Conservation (phyloP, 64 coral and sea anemone species). For the Dendrophyllia cribrosa region DNA sequence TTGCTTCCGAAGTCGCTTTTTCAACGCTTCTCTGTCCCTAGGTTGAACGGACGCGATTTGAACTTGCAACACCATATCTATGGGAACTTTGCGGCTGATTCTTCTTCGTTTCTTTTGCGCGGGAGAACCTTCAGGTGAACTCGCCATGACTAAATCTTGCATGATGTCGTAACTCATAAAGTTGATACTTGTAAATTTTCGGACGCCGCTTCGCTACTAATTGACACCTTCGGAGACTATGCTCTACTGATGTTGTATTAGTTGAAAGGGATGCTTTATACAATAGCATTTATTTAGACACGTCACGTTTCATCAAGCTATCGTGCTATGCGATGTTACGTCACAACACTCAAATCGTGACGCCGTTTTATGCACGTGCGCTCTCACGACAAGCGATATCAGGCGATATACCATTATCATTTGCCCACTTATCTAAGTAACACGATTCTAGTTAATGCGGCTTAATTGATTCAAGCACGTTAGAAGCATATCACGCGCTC, state of each 20-base stretch:
- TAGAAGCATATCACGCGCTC: neutral
- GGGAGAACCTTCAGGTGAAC: neutral
- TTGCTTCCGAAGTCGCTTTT: conserved; percentile 75
- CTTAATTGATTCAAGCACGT: neutral
- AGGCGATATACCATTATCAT: neutral
- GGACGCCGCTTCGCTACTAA: neutral
- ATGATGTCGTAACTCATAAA: neutral
- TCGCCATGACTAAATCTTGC: neutral
- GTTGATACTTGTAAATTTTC: neutral
- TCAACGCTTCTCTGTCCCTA: conserved; percentile 65
- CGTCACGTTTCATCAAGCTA: neutral
- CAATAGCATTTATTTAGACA: neutral
- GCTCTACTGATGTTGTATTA: neutral
- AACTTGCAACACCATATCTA: conserved; percentile 56
- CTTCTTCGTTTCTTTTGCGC: conserved; percentile 18
- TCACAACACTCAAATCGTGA: neutral
- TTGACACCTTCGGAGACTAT: neutral
- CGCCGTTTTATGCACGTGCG: neutral
- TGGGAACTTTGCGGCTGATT: conserved; percentile 19
- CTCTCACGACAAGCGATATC: neutral
- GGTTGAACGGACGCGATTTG: conserved; percentile 49
- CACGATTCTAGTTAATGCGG: neutral
- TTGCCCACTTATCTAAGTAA: neutral
- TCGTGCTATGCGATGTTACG: neutral
- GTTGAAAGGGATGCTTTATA: neutral